Evolutionary conservation across 1,140 invertebrate genomes (phyloP).

Genomic region (Temnothorax longispinosus): DNA sequence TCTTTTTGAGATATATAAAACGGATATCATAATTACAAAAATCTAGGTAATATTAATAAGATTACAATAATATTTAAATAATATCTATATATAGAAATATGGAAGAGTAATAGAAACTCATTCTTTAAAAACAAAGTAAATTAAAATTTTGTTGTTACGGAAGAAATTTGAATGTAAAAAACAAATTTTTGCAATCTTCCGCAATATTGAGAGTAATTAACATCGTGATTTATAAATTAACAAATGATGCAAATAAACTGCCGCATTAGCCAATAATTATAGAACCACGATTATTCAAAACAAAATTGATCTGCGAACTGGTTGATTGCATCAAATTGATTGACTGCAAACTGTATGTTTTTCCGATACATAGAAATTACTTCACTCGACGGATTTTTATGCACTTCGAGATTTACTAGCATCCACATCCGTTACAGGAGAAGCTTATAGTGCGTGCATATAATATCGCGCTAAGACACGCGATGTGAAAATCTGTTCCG

Average conservation of each 20-base stretch:
- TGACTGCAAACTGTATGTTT: neutral
- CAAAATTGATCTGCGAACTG: neutral
- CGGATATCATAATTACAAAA: neutral
- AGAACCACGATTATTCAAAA: neutral
- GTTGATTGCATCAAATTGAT: no score
- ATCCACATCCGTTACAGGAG: slow-evolving; percentile 1
- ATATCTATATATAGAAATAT: neutral
- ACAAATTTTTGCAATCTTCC: neutral
- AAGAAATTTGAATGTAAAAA: neutral
- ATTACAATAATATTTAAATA: neutral
- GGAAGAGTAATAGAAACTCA: neutral
- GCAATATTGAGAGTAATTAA: neutral
- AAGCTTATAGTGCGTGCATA: slow-evolving; percentile 15
- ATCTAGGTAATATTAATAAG: neutral
- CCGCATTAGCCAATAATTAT: neutral
- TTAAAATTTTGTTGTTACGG: neutral
- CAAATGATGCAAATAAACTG: neutral
- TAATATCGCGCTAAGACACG: slow-evolving; percentile 25
- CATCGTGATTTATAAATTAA: neutral
- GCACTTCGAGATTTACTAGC: neutral
- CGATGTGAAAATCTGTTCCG: slow-evolving; percentile 34
- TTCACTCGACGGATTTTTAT: neutral
- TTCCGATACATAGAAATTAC: neutral
- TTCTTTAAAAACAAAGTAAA: neutral
- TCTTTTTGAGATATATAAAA: neutral